These are phyloP conservation scores for Gallinago stenura DNA, from an alignment of 2,797 vertebrate genomes.

Conservation along the genomic window DNA sequence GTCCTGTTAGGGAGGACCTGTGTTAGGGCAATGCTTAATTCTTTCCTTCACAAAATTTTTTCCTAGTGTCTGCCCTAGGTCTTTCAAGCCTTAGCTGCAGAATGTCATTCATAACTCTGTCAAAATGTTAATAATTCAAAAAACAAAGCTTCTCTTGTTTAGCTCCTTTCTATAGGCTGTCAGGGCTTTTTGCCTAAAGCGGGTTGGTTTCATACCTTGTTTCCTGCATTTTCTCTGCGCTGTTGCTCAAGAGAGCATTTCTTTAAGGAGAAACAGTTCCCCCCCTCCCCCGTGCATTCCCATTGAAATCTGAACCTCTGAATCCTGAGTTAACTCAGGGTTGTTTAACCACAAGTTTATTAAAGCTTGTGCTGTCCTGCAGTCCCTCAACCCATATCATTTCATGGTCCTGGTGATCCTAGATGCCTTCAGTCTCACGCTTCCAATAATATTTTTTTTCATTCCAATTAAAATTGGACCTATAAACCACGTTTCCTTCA, in stretches of 20 bases:
- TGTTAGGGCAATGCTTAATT: neutral
- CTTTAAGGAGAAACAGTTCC: neutral
- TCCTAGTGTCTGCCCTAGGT: neutral
- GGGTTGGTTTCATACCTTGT: neutral
- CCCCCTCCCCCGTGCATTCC: neutral
- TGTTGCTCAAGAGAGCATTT: neutral
- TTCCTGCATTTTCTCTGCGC: neutral
- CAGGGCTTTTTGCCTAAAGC: neutral
- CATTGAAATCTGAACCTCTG: neutral
- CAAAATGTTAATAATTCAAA: neutral
- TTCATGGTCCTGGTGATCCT: neutral
- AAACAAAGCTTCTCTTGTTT: neutral
- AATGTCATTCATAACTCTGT: neutral
- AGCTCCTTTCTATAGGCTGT: neutral
- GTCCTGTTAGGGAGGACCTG: neutral
- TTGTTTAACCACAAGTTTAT: neutral
- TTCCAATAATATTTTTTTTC: neutral
- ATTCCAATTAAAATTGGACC: neutral
- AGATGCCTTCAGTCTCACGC: neutral
- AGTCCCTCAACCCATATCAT: neutral
- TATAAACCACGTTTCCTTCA: neutral
- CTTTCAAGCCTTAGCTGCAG: neutral
- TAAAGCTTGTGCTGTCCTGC: neutral
- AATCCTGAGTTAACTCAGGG: neutral
- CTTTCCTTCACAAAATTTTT: neutral